A percentile compares a stretch with the other conserved stretches of the same genome.
Evolutionary conservation across 2,113 vertebrate species (phyloP).

Genomic region (Rhinolophus sinicus): DNA sequence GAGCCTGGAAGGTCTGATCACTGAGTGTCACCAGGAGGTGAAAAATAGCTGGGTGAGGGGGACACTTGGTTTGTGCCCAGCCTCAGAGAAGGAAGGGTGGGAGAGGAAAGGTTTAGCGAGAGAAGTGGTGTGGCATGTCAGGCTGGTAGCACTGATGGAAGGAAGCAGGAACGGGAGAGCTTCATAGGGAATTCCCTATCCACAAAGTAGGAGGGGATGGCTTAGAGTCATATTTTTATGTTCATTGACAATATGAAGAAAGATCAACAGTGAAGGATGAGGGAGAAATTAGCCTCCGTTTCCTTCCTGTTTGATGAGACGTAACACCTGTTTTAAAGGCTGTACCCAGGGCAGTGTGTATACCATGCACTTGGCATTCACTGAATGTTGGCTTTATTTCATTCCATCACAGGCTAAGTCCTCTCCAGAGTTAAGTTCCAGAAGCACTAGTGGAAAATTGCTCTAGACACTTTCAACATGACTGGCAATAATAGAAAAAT

Average conservation of each 20-base stretch:
- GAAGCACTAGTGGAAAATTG: neutral
- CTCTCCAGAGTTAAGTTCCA: neutral
- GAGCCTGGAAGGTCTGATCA: neutral
- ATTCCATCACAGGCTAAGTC: neutral
- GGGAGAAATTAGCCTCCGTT: neutral
- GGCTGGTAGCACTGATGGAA: neutral
- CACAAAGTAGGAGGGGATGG: neutral
- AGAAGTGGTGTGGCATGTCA: neutral
- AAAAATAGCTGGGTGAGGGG: neutral
- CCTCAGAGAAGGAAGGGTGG: no score
- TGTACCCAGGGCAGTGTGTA: no score
- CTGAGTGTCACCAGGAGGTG: neutral
- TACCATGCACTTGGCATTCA: neutral
- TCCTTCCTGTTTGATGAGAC: neutral
- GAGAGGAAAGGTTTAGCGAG: neutral
- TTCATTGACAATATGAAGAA: neutral
- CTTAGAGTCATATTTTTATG: neutral
- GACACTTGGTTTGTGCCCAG: neutral
- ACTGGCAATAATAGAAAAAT: neutral
- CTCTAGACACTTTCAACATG: neutral
- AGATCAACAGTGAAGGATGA: neutral
- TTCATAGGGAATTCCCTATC: neutral
- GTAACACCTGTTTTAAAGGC: neutral
- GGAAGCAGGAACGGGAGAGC: neutral
- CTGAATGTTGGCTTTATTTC: neutral